These are phyloP conservation scores for Telmatherina bonti DNA, from an alignment of 2,797 vertebrate genomes.

Conservation along the genomic window DNA sequence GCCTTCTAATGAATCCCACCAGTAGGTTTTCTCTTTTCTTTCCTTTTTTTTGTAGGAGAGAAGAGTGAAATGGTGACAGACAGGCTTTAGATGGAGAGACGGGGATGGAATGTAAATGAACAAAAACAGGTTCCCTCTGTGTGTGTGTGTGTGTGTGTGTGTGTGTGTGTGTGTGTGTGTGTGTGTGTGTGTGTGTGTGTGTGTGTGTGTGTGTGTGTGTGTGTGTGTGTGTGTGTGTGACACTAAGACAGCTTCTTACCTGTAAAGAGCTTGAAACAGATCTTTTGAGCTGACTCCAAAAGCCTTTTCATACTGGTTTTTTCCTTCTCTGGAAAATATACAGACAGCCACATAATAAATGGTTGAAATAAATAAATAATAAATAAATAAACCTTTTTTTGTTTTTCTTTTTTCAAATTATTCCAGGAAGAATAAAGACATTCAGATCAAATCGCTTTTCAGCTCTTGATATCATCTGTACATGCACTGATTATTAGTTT, in stretches of 20 bases:
- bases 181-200: slow-evolving; percentile 13
- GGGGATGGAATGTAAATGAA: slow-evolving; percentile 54
- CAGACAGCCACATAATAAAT: background rate
- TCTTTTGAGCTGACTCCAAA: slow-evolving; percentile 85
- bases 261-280: slow-evolving; percentile 90
- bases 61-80: slow-evolving; percentile 34
- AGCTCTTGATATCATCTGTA: background rate
- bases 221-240: slow-evolving; percentile 11
- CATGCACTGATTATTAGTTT: background rate
- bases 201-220: slow-evolving; percentile 17
- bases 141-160: slow-evolving; percentile 14
- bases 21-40: slow-evolving; percentile 24
- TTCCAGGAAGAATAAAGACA: background rate
- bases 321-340: slow-evolving; percentile 85
- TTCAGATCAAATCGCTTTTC: background rate
- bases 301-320: slow-evolving; percentile 87
- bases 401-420: background rate
- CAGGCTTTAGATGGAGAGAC: slow-evolving; percentile 45
- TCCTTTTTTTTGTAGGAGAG: slow-evolving; percentile 22
- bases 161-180: slow-evolving; percentile 17
- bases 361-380: background rate
- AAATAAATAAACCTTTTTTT: background rate
- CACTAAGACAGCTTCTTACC: slow-evolving; percentile 75
- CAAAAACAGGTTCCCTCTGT: slow-evolving; percentile 14
- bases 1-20: slow-evolving; percentile 58